Evolutionary conservation across 2,888 invertebrate genomes (phyloP).

Genomic region (Arctia plantaginis): DNA sequence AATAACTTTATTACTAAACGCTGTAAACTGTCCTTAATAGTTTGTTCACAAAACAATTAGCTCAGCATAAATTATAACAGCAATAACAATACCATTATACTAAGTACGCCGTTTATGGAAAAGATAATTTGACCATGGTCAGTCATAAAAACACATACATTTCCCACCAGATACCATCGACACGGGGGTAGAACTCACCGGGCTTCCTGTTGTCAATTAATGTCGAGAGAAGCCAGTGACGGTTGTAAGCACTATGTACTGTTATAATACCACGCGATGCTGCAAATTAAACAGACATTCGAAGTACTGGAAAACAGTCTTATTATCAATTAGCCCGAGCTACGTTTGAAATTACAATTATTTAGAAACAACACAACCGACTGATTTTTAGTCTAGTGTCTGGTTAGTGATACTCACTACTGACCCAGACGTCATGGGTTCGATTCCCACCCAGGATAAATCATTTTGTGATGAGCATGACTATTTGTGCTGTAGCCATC

Average conservation of each 20-base stretch:
- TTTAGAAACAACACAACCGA: no score
- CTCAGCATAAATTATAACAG: neutral
- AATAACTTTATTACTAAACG: neutral
- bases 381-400: no score
- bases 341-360: neutral
- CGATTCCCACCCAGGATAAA: no score
- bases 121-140: constrained; percentile 5
- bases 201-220: constrained; percentile 75
- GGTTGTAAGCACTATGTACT: constrained; percentile 52
- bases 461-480: no score
- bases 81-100: neutral
- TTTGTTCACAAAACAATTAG: neutral
- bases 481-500: no score
- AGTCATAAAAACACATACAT: constrained; percentile 19
- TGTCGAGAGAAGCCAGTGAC: constrained; percentile 58
- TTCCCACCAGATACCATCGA: constrained; percentile 44
- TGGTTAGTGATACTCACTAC: no score
- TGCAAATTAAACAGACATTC: constrained; percentile 2
- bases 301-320: neutral
- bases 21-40: neutral
- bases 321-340: neutral
- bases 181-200: constrained; percentile 42
- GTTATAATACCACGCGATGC: constrained; percentile 44
- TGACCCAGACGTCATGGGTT: no score
- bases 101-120: neutral